phyloP scores from a whole-genome alignment of 2,888 invertebrate species.

The Ptychoptera albimana region DNA sequence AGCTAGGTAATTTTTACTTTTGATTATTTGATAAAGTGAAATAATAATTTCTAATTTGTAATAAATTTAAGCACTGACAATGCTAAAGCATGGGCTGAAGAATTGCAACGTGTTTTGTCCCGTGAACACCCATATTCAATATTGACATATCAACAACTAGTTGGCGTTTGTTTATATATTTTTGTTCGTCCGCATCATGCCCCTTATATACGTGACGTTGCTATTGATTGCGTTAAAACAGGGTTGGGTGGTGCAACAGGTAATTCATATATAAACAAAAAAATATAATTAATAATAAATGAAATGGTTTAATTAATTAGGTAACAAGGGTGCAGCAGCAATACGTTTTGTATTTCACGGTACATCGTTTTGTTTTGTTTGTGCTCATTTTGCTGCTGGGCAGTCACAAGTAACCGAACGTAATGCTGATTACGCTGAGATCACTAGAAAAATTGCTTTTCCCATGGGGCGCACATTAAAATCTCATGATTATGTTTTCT shows the following conservation, averaged over 20 bases:
- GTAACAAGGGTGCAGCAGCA: slow-evolving; percentile 89
- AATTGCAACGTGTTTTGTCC: slow-evolving; percentile 80
- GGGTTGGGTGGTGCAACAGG: slow-evolving; percentile 94
- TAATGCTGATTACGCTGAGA: slow-evolving; percentile 94
- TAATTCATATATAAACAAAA: slow-evolving; percentile 8
- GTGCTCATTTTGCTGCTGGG: slow-evolving; percentile 98
- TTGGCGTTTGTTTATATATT: slow-evolving; percentile 93
- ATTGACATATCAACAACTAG: slow-evolving; percentile 85
- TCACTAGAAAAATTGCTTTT: slow-evolving; percentile 76
- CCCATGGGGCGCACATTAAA: slow-evolving; percentile 84
- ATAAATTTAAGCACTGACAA: slow-evolving; percentile 53
- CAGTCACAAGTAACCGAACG: slow-evolving; percentile 90
- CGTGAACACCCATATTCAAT: slow-evolving; percentile 76
- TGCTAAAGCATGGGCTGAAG: slow-evolving; percentile 86
- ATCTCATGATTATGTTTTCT: slow-evolving; percentile 96
- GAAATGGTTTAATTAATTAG: not conserved
- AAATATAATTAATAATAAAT: slow-evolving; percentile 27
- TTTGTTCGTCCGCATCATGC: slow-evolving; percentile 83
- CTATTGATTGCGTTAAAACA: slow-evolving; percentile 92
- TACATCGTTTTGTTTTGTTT: slow-evolving; percentile 93
- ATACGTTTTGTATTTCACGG: slow-evolving; percentile 83
- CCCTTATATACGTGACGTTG: slow-evolving; percentile 80
- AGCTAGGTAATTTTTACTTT: slow-evolving; percentile 41
- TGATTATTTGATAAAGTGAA: not conserved
- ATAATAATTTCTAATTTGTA: too few species aligned